Percentiles rank a stretch among this genome's conserved stretches.
Conservation (phyloP, 2,113 vertebrate genomes). For the Anguilla japonica region DNA sequence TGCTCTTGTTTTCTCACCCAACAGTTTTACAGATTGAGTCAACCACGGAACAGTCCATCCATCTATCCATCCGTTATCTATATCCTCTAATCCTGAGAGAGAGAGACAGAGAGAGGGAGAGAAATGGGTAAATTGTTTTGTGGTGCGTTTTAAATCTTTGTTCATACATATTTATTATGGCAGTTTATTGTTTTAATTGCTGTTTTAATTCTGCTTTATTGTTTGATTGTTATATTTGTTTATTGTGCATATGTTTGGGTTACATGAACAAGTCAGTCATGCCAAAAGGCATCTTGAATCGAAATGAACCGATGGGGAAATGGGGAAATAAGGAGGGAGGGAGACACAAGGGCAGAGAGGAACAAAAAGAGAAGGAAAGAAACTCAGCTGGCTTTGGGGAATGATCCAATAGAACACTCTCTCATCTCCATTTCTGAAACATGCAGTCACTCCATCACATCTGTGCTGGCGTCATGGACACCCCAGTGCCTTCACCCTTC, state of each 20-base stretch:
- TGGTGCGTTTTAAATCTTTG: neutral
- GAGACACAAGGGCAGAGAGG: neutral
- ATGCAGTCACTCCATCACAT: neutral
- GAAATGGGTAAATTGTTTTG: neutral
- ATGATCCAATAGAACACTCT: neutral
- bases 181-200: neutral
- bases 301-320: neutral
- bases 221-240: neutral
- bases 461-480: neutral
- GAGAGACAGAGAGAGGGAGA: neutral
- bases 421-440: neutral
- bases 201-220: too few species aligned
- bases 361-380: neutral
- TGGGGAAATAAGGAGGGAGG: neutral
- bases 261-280: neutral
- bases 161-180: neutral
- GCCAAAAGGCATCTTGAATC: neutral
- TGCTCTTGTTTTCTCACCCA: neutral
- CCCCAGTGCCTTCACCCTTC: neutral
- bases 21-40: neutral
- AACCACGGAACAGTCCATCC: neutral
- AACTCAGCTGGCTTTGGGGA: neutral
- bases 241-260: neutral
- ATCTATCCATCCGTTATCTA: too few species aligned
- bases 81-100: too few species aligned